Percentiles rank a stretch among this genome's conserved stretches.
phyloP scores from a whole-genome alignment of 2,797 vertebrate genomes.

The Danio tinwini region DNA sequence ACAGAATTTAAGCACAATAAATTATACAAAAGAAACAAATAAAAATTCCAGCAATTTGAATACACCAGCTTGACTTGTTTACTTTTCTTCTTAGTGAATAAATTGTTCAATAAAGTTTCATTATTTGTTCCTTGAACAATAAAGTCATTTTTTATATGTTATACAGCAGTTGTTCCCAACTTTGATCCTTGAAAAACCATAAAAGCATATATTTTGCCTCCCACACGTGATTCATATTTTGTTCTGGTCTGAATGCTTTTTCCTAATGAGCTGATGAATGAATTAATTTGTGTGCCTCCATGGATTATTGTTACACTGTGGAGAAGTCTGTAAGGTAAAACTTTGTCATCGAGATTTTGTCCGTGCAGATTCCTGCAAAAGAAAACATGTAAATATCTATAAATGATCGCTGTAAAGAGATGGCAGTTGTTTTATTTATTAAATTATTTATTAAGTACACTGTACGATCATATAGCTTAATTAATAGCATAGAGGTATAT shows the following conservation, averaged over 20 bases:
- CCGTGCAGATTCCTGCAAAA: conserved; percentile 53
- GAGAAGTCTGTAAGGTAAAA: not conserved
- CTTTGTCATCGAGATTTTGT: conserved; percentile 50
- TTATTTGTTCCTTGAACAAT: not conserved
- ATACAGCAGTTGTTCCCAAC: not conserved
- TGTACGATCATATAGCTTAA: no score
- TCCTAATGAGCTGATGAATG: no score
- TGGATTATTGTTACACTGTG: not conserved
- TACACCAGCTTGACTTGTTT: not conserved
- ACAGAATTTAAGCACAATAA: conserved; percentile 1
- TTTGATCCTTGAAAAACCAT: not conserved
- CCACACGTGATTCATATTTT: not conserved
- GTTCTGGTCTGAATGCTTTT: no score
- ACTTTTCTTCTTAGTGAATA: not conserved
- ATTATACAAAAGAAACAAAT: conserved; percentile 2
- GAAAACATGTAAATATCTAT: not conserved
- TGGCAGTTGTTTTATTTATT: not conserved
- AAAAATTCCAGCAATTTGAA: not conserved
- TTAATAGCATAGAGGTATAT: no score
- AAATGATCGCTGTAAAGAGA: not conserved
- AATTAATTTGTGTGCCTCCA: no score
- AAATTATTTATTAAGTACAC: no score
- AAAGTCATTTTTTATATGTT: not conserved
- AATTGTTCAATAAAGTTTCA: conserved; percentile 8
- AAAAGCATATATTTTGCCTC: not conserved